These are phyloP conservation scores for Vanessa tameamea DNA, from an alignment of 1,140 invertebrate genomes.

Conservation along the genomic window DNA sequence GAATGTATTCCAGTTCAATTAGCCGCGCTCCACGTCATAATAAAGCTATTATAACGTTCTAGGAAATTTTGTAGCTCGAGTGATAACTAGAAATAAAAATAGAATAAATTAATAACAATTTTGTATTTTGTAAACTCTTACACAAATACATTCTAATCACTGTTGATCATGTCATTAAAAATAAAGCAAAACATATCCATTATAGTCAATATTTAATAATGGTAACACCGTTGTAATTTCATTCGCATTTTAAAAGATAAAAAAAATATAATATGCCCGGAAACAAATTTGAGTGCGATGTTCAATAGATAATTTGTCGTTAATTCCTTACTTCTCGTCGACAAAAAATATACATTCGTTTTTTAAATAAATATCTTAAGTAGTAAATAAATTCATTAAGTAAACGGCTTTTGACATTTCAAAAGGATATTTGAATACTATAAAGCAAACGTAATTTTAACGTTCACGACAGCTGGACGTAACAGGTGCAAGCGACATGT, in stretches of 20 bases:
- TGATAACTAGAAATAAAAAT: conserved; percentile 23
- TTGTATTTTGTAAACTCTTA: not conserved
- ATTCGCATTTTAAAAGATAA: too few relatives aligned
- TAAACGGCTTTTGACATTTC: not conserved
- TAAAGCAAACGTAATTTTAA: conserved; percentile 27
- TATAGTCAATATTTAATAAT: too few relatives aligned
- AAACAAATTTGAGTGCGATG: too few relatives aligned
- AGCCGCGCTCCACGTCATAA: conserved; percentile 37
- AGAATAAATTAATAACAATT: not conserved
- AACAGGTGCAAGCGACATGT: conserved; percentile 48
- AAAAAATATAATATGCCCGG: too few relatives aligned
- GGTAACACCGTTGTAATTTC: too few relatives aligned
- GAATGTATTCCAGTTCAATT: conserved; percentile 30
- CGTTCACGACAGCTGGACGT: conserved; percentile 47
- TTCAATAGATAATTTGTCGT: too few relatives aligned
- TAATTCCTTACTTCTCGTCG: too few relatives aligned
- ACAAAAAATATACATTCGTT: too few relatives aligned
- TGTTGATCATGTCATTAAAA: too few relatives aligned
- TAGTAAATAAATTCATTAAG: too few relatives aligned
- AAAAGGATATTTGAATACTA: conserved; percentile 7
- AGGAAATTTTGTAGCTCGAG: conserved; percentile 34
- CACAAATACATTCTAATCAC: not conserved
- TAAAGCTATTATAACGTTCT: conserved; percentile 39
- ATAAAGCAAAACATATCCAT: too few relatives aligned
- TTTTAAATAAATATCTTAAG: too few relatives aligned